Conservation (phyloP, 2,888 invertebrate genomes). For the Nipponacmea schrenckii region DNA sequence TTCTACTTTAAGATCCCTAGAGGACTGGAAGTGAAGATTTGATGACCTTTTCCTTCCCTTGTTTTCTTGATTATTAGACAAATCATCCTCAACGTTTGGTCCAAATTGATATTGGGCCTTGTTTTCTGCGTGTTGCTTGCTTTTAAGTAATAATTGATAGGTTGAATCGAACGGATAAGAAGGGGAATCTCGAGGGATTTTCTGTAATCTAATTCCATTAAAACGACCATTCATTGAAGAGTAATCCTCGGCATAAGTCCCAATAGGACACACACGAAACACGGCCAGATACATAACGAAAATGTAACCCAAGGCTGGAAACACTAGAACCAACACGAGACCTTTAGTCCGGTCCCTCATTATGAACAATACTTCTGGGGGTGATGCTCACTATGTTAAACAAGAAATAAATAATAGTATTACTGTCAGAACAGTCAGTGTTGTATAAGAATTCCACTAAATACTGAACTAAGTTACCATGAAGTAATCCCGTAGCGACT, state of each 20-base stretch:
- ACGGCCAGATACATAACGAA: conserved; percentile 15
- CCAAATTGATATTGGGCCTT: not conserved
- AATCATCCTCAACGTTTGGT: not conserved
- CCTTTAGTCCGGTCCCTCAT: conserved; percentile 7
- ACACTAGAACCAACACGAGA: conserved; percentile 10
- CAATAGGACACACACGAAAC: conserved; percentile 14
- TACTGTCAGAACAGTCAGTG: too few relatives aligned
- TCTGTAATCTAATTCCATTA: conserved; percentile 8
- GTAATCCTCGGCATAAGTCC: conserved; percentile 20
- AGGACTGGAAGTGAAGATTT: not conserved
- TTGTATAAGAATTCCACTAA: too few relatives aligned
- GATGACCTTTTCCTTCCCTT: not conserved
- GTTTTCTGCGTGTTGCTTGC: not conserved
- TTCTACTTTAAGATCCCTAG: not conserved
- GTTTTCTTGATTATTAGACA: not conserved
- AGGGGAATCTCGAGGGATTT: not conserved
- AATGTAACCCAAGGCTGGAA: conserved; percentile 10
- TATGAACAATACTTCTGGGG: not conserved
- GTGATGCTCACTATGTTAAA: too few relatives aligned
- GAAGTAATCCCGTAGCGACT: too few relatives aligned
- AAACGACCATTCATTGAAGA: conserved; percentile 6
- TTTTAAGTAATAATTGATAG: conserved; percentile 2
- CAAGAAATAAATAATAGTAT: too few relatives aligned
- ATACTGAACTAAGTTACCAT: too few relatives aligned
- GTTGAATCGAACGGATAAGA: not conserved